Evolutionary conservation across 2,113 vertebrate species (phyloP).

Genomic region (Ramphastos sulfuratus): DNA sequence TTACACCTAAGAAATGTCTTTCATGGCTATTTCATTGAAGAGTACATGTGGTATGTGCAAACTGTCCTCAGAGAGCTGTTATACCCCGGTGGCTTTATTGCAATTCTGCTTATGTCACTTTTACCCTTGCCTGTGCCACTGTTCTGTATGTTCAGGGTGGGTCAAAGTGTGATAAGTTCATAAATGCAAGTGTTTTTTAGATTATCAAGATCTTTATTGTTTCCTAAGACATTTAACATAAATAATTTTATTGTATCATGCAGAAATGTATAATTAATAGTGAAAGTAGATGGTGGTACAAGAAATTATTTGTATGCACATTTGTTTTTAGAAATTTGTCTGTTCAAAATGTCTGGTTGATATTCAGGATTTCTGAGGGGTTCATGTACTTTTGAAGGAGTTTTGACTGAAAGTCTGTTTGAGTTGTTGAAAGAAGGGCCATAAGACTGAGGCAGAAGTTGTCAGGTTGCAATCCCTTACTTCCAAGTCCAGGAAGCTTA

Average conservation of each 20-base stretch:
- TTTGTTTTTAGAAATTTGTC: not conserved
- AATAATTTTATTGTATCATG: not conserved
- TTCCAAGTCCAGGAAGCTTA: not conserved
- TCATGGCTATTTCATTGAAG: not conserved
- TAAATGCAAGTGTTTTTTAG: not conserved
- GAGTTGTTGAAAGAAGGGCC: not conserved
- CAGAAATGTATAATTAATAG: not conserved
- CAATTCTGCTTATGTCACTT: not conserved
- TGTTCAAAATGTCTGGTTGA: not conserved
- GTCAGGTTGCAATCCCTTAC: rapidly evolving
- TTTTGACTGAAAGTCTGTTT: not conserved
- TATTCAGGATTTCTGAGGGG: not conserved
- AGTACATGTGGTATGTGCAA: not conserved
- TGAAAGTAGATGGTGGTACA: not conserved
- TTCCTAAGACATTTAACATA: not conserved
- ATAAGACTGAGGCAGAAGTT: not conserved
- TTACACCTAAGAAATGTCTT: not conserved
- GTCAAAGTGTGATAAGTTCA: not conserved
- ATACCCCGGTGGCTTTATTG: rapidly evolving
- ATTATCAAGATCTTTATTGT: not conserved
- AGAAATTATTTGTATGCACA: not conserved
- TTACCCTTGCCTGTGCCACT: not conserved
- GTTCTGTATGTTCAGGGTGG: not conserved
- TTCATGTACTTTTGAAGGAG: not conserved
- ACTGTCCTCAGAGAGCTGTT: not conserved